Base-by-base conservation (phyloP, 2,113 vertebrate genomes). In the Jacana jacana region DNA sequence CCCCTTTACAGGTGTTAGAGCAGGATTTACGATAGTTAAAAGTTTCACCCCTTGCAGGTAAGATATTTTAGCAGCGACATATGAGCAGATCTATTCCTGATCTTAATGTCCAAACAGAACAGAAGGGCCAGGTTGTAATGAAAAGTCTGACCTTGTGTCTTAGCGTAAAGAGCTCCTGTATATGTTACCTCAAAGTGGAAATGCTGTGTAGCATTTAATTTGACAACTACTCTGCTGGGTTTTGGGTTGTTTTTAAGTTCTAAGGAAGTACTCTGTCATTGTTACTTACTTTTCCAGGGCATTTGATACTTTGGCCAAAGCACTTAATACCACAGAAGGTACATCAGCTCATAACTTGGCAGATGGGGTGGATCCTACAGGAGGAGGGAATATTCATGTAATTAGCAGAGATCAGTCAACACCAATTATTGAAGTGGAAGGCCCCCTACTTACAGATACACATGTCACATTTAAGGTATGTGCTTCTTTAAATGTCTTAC, bases 261-360 rank as follows among this genome's bases (percentile, higher is more conserved):
- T 78, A 52, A 92, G 22, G 66, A 93, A 86, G 46, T 4, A 31
- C 9, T 58, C n/a, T 82, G 75, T 70, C 61, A 49, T 69, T 73
- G 24, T 71, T 97, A 31, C 37, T 42, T 82, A 22, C 81, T 28
- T 28, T 3, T 3, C 63, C 96, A 99, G 99, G 98, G 99, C 99
- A 97, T 99, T 99, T 96, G 99, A 99, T 96, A 99, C 99, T 75
- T 98, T 99, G 98, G 99, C 99, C 94, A 99, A 99, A 99, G 99
- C 99, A 82, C 98, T 99, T 97, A 99, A 98, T 97, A 98, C 99
- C 64, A 92, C 98, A 85, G 99, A 99, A 69, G 95, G 94, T 81
- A 86, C 97, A 63, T 93, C 97, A 7, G 97, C 98, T 89, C 98
- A 98, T 64, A 98, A 97, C 96, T 89, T 98, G 95, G 96, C 97